phyloP scores from a whole-genome alignment of 2,797 vertebrate species.

The Dicrostonyx torquatus region DNA sequence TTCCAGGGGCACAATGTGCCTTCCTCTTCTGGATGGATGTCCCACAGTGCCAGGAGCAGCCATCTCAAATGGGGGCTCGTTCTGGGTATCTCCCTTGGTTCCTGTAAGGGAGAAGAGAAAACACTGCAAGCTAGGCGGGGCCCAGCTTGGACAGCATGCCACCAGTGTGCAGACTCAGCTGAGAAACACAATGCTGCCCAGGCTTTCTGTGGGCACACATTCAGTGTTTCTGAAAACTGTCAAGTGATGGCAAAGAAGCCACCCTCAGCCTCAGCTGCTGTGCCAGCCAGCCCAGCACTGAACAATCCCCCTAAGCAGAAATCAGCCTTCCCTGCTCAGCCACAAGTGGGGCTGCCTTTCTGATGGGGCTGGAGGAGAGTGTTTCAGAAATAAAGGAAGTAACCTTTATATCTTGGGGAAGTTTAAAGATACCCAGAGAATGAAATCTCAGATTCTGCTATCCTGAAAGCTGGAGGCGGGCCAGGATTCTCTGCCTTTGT shows the following conservation, averaged over 20 bases:
- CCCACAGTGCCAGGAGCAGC: neutral
- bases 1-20: neutral
- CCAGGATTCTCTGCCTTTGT: constrained; percentile 44
- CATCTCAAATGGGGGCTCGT: no score
- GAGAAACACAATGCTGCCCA: neutral
- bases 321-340: neutral
- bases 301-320: neutral
- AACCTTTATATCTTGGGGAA: constrained; percentile 13
- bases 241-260: neutral
- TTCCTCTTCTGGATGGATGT: neutral
- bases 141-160: neutral
- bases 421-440: constrained; percentile 57
- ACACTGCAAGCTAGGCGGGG: neutral
- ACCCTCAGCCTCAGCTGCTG: neutral
- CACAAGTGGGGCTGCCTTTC: neutral
- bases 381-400: constrained; percentile 39
- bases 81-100: neutral
- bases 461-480: constrained; percentile 45
- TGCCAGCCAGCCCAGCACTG: neutral
- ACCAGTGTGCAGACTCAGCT: constrained; percentile 8
- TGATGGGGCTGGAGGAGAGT: neutral
- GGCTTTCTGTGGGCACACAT: neutral
- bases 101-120: neutral
- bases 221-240: neutral
- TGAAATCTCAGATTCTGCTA: constrained; percentile 35